Evolutionary conservation across 1,140 invertebrate genomes (phyloP), one percentile per base, ranked within the genome.

Genomic region (Matsumurasca onukii): DNA sequence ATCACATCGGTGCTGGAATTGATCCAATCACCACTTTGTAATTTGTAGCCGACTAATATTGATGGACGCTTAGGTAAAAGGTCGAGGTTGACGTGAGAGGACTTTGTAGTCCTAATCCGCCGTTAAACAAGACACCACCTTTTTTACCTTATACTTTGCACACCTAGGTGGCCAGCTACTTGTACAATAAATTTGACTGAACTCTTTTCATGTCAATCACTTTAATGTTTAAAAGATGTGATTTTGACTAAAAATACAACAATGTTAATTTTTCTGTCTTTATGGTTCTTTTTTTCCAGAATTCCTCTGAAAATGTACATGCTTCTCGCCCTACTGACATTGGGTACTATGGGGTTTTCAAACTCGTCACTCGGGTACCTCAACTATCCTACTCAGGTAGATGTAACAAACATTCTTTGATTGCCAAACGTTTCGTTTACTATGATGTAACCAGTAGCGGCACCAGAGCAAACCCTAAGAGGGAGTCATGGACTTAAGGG

Each of bases 271-370:
- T 9, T n/a, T n/a, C n/a, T 31, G 13, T 29, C 22, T 9, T 57
- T 52, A 5, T 39, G 34, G 2, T 20, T 31, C n/a, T 34, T 68
- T 9, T 49, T 70, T 86, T 88, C 72, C 80, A 93, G 91, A 80
- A 95, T 97, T 75, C 94, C 95, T 12, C 75, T 95, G 69, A 85
- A 81, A 74, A 90, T 86, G 0, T 98, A 98, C 81, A 79, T 86
- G 52, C 75, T 96, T 39, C 79, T 98, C 59, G 94, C 94, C 48
- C 84, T 94, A 31, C 79, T 98, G 27, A 97, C 95, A 0, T 83
- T 98, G 3, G 93, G 93, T 0, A 98, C 96, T 13, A 98, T 98
- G 94, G 94, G 94, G 0, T 86, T 98, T 73, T 98, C 95, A 1
- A 98, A 98, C 81, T 88, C 94, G 13, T 95, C 95, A 3, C 81